Percentiles rank a stretch among this genome's conserved stretches.
phyloP scores from a whole-genome alignment of 1,140 invertebrate species.

The Himalopsyche phryganea region DNA sequence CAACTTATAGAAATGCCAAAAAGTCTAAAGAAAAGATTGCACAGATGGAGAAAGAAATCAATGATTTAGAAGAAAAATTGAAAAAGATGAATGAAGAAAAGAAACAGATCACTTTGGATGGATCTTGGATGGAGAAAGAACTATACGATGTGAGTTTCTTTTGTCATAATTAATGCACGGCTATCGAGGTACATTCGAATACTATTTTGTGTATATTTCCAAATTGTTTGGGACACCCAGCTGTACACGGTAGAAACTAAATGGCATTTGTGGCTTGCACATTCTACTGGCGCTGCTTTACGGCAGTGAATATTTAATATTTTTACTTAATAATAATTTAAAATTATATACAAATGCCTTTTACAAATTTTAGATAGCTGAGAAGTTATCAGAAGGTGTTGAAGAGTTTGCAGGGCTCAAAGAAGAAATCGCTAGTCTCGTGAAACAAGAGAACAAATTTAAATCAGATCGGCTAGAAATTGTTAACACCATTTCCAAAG shows the following conservation, averaged over 20 bases:
- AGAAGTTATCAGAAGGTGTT: conserved; percentile 52
- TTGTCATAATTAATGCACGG: too few species aligned
- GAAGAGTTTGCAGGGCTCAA: conserved; percentile 57
- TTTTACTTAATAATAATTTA: too few species aligned
- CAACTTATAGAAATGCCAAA: conserved; percentile 66
- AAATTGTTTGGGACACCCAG: too few species aligned
- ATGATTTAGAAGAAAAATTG: conserved; percentile 59
- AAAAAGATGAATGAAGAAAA: conserved; percentile 59
- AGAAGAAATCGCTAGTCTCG: conserved; percentile 58
- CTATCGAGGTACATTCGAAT: too few species aligned
- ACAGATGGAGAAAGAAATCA: conserved; percentile 68
- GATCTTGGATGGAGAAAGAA: conserved; percentile 53
- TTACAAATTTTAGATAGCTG: conserved; percentile 46
- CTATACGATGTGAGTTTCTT: conserved; percentile 44
- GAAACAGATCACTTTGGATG: conserved; percentile 56
- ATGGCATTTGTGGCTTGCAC: too few species aligned
- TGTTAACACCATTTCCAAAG: conserved; percentile 69
- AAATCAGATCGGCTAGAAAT: conserved; percentile 70
- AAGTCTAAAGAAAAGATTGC: conserved; percentile 69
- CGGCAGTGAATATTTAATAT: too few species aligned
- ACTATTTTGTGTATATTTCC: too few species aligned
- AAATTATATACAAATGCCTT: too few species aligned
- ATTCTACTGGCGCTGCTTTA: too few species aligned
- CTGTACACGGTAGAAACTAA: too few species aligned
- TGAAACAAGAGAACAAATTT: conserved; percentile 63